A percentile compares a stretch with the other conserved stretches of the same genome.
phyloP scores from a whole-genome alignment of 2,113 vertebrate genomes.

The Mohoua ochrocephala region DNA sequence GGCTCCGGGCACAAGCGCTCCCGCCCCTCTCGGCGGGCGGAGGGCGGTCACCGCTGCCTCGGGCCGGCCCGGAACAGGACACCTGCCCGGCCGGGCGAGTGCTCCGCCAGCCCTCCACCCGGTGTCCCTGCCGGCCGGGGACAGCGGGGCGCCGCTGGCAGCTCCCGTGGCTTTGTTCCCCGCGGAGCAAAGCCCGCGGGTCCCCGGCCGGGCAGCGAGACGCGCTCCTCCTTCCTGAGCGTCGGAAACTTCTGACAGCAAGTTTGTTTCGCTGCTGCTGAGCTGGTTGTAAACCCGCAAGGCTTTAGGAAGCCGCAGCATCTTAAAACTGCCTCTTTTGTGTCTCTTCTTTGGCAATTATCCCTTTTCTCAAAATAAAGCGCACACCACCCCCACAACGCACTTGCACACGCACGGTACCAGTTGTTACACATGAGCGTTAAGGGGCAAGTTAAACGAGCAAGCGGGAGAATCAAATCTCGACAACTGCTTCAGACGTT shows the following conservation, averaged over 20 bases:
- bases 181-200: background rate
- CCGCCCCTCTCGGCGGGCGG: too few species aligned
- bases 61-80: too few species aligned
- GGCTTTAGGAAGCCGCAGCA: background rate
- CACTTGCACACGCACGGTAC: background rate
- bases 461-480: background rate
- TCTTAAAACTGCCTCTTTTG: constrained; percentile 21
- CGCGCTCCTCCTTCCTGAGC: background rate
- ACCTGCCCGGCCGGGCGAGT: background rate
- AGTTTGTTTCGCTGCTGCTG: background rate
- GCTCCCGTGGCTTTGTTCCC: background rate
- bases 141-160: background rate
- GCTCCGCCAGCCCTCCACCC: background rate
- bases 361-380: background rate
- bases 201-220: background rate
- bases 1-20: background rate
- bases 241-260: background rate
- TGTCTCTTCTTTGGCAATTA: constrained; percentile 28
- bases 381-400: background rate
- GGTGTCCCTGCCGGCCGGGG: background rate
- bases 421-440: background rate
- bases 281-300: background rate
- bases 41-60: background rate
- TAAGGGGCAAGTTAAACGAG: background rate
- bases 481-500: background rate